phyloP scores from a whole-genome alignment of 2,797 vertebrate genomes.

The Sphenopsis melanotis region DNA sequence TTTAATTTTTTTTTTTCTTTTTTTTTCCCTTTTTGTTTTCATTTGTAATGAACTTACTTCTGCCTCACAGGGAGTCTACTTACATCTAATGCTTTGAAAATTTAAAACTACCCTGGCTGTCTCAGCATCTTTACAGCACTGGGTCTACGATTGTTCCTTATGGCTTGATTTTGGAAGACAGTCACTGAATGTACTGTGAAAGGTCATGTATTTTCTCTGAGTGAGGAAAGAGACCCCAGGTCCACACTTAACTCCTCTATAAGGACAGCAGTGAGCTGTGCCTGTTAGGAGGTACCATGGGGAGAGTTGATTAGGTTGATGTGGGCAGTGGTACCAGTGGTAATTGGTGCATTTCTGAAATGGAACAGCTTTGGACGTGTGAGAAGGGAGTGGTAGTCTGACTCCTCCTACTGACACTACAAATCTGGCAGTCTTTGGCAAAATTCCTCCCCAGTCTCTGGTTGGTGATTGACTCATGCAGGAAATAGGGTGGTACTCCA shows the following conservation, averaged over 20 bases:
- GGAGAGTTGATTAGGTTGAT: background rate
- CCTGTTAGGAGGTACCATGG: background rate
- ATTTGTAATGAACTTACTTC: background rate
- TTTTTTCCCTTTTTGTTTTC: background rate
- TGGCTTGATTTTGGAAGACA: background rate
- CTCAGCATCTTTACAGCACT: background rate
- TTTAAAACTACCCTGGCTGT: background rate
- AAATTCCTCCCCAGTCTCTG: background rate
- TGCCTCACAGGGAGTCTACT: background rate
- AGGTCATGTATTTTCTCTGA: background rate
- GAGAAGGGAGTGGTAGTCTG: background rate
- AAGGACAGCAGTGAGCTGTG: background rate
- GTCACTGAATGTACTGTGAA: background rate
- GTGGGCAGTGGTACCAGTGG: rapidly evolving
- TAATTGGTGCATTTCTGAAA: background rate
- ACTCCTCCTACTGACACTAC: background rate
- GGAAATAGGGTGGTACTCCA: background rate
- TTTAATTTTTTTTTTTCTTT: no score
- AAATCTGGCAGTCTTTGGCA: background rate
- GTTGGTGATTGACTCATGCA: rapidly evolving
- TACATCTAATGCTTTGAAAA: background rate
- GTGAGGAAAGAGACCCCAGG: background rate
- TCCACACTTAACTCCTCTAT: background rate
- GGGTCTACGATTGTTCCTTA: background rate
- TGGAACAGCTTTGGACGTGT: background rate